phyloP scores from a whole-genome alignment of 2,113 vertebrate genomes.

The Eptesicus fuscus region DNA sequence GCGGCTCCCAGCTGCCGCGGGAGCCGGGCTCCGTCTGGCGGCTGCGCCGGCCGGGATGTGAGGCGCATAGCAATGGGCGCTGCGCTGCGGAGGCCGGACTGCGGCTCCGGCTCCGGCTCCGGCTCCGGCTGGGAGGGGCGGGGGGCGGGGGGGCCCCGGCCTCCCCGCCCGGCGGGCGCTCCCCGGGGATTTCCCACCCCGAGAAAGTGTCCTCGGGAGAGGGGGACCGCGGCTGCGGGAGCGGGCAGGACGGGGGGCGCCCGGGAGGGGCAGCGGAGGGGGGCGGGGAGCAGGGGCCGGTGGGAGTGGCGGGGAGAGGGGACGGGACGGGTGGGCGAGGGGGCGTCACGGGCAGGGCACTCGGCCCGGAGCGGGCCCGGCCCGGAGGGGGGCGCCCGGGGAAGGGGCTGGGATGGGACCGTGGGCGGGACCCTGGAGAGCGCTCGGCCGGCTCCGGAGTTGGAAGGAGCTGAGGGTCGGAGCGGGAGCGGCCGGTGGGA shows the following conservation, averaged over 20 bases:
- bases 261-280: neutral
- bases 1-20: constrained; percentile 64
- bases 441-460: neutral
- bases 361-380: neutral
- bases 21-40: constrained; percentile 66
- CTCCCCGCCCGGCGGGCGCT: constrained; percentile 20
- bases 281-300: neutral
- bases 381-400: neutral
- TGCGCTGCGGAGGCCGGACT: constrained; percentile 53
- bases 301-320: neutral
- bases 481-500: neutral
- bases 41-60: constrained; percentile 71
- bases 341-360: neutral
- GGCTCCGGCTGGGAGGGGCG: neutral
- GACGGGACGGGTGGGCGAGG: neutral
- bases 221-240: neutral
- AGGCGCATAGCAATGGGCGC: constrained; percentile 71
- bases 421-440: neutral
- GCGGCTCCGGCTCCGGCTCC: constrained; percentile 35
- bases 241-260: neutral
- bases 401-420: neutral
- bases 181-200: constrained; percentile 52
- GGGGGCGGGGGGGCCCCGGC: constrained; percentile 38
- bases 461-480: neutral
- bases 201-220: neutral